These are phyloP conservation scores for Stegastes partitus DNA, from an alignment of 2,113 vertebrate genomes.

Conservation along the genomic window DNA sequence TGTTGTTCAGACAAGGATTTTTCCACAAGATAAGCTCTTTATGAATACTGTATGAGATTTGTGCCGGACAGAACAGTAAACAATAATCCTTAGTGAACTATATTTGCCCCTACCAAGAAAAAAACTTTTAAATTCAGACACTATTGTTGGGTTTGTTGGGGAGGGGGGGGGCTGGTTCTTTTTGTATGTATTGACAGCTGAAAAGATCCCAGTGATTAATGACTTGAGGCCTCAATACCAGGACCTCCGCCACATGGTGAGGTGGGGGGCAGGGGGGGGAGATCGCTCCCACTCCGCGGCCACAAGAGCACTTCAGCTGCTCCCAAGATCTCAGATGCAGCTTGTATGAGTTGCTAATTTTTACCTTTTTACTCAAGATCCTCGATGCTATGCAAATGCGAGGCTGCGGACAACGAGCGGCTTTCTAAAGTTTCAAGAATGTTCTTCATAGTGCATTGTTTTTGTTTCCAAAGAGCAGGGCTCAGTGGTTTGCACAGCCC, in stretches of 20 bases:
- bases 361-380: constrained; percentile 73
- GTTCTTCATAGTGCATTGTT: constrained; percentile 81
- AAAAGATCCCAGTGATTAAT: constrained; percentile 92
- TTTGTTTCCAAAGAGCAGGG: constrained; percentile 78
- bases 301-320: constrained; percentile 80
- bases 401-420: constrained; percentile 56
- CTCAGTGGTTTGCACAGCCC: constrained; percentile 68
- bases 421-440: constrained; percentile 68
- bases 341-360: constrained; percentile 75
- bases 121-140: constrained; percentile 74
- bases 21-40: constrained; percentile 78
- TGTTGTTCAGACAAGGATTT: constrained; percentile 61
- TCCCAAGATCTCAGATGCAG: constrained; percentile 72
- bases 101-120: constrained; percentile 67
- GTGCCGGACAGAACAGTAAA: constrained; percentile 65
- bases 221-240: constrained; percentile 86
- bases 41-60: constrained; percentile 80
- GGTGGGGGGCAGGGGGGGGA: constrained; percentile 17
- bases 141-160: constrained; percentile 80
- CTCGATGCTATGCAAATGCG: constrained; percentile 78
- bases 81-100: constrained; percentile 79
- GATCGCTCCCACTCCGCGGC: constrained; percentile 58
- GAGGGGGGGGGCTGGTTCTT: constrained; percentile 83
- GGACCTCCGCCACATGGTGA: constrained; percentile 68
- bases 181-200: constrained; percentile 90